phyloP scores from a whole-genome alignment of 1,140 invertebrate species.

The Scaptomyza pallida region DNA sequence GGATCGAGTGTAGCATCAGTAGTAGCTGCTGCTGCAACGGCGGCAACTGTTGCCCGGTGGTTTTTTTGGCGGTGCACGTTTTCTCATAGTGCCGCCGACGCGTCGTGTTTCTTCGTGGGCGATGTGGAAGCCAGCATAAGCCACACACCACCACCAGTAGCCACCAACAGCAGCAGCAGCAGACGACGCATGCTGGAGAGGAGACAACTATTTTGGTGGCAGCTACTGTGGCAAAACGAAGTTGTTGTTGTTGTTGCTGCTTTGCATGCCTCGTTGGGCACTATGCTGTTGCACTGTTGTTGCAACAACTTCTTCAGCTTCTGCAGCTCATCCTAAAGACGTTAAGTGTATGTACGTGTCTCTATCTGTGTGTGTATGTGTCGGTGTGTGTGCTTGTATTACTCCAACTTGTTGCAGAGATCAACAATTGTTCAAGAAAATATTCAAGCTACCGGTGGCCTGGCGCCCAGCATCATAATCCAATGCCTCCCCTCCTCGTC shows the following conservation, averaged over 20 bases:
- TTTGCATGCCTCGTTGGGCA: conserved; percentile 71
- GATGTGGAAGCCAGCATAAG: conserved; percentile 38
- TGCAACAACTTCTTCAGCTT: conserved; percentile 57
- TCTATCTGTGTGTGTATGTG: too few species aligned
- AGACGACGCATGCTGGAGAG: too few species aligned
- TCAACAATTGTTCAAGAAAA: conserved; percentile 44
- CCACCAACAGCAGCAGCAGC: too few species aligned
- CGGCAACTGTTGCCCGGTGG: conserved; percentile 16
- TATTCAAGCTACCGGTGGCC: conserved; percentile 49
- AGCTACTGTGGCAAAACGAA: conserved; percentile 68
- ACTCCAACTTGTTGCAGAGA: conserved; percentile 61
- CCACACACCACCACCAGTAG: conserved; percentile 10
- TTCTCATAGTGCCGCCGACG: conserved; percentile 50
- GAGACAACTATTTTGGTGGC: conserved; percentile 76
- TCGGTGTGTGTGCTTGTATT: conserved; percentile 58
- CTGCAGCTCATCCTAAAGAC: conserved; percentile 50
- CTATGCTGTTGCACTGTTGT: conserved; percentile 50
- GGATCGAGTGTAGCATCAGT: conserved; percentile 1
- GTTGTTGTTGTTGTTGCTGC: conserved; percentile 37
- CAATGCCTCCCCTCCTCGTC: neutral
- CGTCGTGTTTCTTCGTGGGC: conserved; percentile 57
- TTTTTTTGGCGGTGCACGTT: conserved; percentile 50
- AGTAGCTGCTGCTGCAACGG: neutral
- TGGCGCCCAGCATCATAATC: conserved; percentile 30
- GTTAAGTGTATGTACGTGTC: conserved; percentile 25